A percentile compares a stretch with the other conserved stretches of the same genome.
phyloP scores from a whole-genome alignment of 1,140 invertebrate genomes.

The roundworm (Caenorhabditis elegans) region DNA sequence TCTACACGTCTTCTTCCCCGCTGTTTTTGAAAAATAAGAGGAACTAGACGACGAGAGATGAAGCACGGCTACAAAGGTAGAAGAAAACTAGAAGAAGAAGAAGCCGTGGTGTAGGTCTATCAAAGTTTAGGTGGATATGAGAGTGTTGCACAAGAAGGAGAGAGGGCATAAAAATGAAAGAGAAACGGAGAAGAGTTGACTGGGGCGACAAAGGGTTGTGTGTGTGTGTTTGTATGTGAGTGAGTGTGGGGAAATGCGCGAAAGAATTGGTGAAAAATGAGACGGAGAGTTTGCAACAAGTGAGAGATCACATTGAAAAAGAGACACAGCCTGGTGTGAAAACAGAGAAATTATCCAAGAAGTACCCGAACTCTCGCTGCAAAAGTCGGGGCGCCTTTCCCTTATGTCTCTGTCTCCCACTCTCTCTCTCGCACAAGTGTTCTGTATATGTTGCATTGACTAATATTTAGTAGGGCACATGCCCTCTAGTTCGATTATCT shows the following conservation, averaged over 20 bases:
- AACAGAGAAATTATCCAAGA: not conserved
- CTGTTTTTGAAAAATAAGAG: not conserved
- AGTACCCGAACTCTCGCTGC: not conserved
- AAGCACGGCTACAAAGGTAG: not conserved
- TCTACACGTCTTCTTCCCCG: not conserved
- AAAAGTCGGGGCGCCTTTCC: not conserved
- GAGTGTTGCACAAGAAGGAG: not conserved
- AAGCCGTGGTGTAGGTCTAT: slow-evolving; percentile 19
- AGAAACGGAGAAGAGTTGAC: not conserved
- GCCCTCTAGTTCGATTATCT: not conserved
- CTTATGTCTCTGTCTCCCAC: not conserved
- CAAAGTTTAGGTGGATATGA: not conserved
- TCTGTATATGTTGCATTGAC: slow-evolving; percentile 19
- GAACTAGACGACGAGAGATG: not conserved
- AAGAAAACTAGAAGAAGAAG: not conserved
- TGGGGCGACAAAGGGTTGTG: too few species aligned
- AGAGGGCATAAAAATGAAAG: not conserved
- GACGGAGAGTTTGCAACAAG: not conserved
- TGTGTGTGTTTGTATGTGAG: not conserved
- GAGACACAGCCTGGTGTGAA: not conserved
- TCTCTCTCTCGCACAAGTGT: not conserved
- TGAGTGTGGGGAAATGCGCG: not conserved
- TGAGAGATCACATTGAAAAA: not conserved
- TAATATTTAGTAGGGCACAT: slow-evolving; percentile 20
- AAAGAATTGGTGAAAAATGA: not conserved